phyloP scores from a whole-genome alignment of 1,140 invertebrate species.

The honey bee (Apis mellifera) region Amel_HAv3.1 CM009932.2:7997501-7998000 shows the following conservation, averaged over 20 bases:
- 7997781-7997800: conserved; percentile 71
- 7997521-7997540: no score
- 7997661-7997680: conserved; percentile 36
- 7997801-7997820: conserved; percentile 68
- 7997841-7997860: conserved; percentile 66
- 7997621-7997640: background rate
- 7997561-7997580: no score
- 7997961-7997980: background rate
- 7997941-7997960: no score
- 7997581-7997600: background rate
- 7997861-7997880: conserved; percentile 68
- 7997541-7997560: no score
- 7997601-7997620: background rate
- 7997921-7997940: background rate
- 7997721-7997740: conserved; percentile 42
- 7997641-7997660: conserved; percentile 3
- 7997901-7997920: conserved; percentile 11
- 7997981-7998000: background rate
- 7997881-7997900: conserved; percentile 62
- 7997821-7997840: conserved; percentile 66
- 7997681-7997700: conserved; percentile 25
- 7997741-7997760: conserved; percentile 54
- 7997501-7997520: no score
- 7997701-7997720: conserved; percentile 45
- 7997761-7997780: conserved; percentile 45